A percentile compares a stretch with the other conserved stretches of the same genome.
Evolutionary conservation across 2,888 invertebrate genomes (phyloP).

Genomic region (Cremastobaeus sp.): DNA sequence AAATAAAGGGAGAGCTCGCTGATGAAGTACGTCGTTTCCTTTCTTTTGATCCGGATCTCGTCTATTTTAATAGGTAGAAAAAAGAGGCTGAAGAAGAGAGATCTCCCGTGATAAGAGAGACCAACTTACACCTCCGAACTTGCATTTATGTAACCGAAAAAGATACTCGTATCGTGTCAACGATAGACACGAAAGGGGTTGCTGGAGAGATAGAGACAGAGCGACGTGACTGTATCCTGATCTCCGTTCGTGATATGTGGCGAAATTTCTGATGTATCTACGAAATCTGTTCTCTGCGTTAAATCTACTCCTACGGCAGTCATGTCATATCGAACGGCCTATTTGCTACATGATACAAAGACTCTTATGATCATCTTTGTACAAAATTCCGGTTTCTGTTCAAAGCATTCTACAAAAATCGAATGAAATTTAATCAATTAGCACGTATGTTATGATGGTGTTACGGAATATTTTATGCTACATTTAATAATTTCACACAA

Average conservation of each 20-base stretch:
- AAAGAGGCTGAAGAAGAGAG: slow-evolving; percentile 41
- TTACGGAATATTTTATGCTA: too few species aligned
- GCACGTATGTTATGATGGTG: too few species aligned
- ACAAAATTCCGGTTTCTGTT: too few species aligned
- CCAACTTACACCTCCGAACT: slow-evolving; percentile 16
- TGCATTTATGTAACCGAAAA: slow-evolving; percentile 26
- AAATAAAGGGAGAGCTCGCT: slow-evolving; percentile 60
- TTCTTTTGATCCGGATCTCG: slow-evolving; percentile 54
- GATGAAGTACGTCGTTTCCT: slow-evolving; percentile 65
- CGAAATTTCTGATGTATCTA: slow-evolving; percentile 73
- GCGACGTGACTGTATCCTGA: slow-evolving; percentile 73
- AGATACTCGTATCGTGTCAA: slow-evolving; percentile 46
- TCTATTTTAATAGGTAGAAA: slow-evolving; percentile 42
- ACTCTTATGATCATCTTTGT: too few species aligned
- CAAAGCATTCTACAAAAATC: too few species aligned
- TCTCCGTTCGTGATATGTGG: slow-evolving; percentile 71
- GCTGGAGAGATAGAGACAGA: slow-evolving; percentile 59
- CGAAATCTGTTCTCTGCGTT: slow-evolving; percentile 74
- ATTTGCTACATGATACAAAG: slow-evolving; percentile 44
- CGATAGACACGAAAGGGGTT: slow-evolving; percentile 46
- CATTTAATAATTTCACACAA: too few species aligned
- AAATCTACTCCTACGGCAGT: slow-evolving; percentile 68
- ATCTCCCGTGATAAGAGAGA: slow-evolving; percentile 32
- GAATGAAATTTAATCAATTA: too few species aligned
- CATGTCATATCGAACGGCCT: slow-evolving; percentile 66